phyloP scores from a whole-genome alignment of 1,140 invertebrate species.

The Ceratina japonica region DNA sequence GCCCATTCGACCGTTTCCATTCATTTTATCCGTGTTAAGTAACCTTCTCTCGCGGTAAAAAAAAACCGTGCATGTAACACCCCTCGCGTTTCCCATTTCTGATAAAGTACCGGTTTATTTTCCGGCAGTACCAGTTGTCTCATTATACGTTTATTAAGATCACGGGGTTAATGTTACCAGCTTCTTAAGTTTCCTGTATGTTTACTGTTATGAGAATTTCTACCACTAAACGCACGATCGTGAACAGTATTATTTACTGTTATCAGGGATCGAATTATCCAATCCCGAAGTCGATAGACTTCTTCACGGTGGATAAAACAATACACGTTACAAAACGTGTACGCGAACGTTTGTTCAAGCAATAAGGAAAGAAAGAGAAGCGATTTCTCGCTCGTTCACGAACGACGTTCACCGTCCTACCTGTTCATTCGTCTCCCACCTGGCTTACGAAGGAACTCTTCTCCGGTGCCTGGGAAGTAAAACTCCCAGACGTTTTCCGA shows the following conservation, averaged over 20 bases:
- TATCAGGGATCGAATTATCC: too few species aligned
- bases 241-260: too few species aligned
- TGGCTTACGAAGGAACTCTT: constrained; percentile 52
- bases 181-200: too few species aligned
- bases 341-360: background rate
- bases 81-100: constrained; percentile 3
- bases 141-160: background rate
- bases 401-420: constrained; percentile 57
- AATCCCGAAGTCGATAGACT: background rate
- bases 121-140: background rate
- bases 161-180: too few species aligned
- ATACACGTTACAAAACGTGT: background rate
- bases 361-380: constrained; percentile 27
- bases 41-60: background rate
- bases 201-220: too few species aligned
- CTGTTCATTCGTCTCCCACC: constrained; percentile 56
- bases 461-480: constrained; percentile 59
- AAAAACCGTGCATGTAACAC: constrained; percentile 18
- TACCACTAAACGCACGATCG: too few species aligned
- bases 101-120: background rate
- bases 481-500: constrained; percentile 71
- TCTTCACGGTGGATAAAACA: background rate
- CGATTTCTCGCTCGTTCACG: constrained; percentile 31
- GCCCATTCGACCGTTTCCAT: constrained; percentile 39
- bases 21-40: constrained; percentile 32